Conservation (phyloP, 2,888 invertebrate genomes). For the Frankliniella fusca region DNA sequence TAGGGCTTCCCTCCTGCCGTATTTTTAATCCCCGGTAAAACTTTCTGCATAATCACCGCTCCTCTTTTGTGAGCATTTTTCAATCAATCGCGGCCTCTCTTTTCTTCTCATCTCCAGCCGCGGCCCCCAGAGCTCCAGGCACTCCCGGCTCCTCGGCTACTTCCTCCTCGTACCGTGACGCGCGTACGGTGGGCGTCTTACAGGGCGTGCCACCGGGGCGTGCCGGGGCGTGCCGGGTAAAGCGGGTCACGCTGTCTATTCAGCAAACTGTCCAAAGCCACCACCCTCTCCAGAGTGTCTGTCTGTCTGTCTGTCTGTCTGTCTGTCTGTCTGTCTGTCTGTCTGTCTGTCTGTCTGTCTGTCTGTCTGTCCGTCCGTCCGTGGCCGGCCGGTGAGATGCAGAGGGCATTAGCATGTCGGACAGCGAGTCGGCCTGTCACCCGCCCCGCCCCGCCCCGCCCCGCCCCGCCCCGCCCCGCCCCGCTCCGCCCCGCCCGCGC, state of each 20-base stretch:
- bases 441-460: not conserved
- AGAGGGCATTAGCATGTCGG: slow-evolving; percentile 25
- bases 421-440: slow-evolving; percentile 4
- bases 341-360: not conserved
- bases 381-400: not conserved
- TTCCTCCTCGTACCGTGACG: no score
- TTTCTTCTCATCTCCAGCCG: not conserved
- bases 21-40: slow-evolving; percentile 14
- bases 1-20: not conserved
- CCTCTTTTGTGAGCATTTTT: slow-evolving; percentile 19
- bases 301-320: not conserved
- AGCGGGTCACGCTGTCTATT: not conserved
- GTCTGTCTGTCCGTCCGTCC: not conserved
- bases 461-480: no score
- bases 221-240: no score
- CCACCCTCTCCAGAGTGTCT: not conserved
- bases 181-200: no score
- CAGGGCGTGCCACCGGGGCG: no score
- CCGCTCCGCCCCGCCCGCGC: no score
- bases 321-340: not conserved
- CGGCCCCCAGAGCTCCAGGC: not conserved
- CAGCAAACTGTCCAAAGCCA: slow-evolving; percentile 6
- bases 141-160: no score
- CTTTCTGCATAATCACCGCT: slow-evolving; percentile 22
- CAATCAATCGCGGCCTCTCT: not conserved